Conservation (phyloP, 1,140 invertebrate genomes). For the Atta colombica region DNA sequence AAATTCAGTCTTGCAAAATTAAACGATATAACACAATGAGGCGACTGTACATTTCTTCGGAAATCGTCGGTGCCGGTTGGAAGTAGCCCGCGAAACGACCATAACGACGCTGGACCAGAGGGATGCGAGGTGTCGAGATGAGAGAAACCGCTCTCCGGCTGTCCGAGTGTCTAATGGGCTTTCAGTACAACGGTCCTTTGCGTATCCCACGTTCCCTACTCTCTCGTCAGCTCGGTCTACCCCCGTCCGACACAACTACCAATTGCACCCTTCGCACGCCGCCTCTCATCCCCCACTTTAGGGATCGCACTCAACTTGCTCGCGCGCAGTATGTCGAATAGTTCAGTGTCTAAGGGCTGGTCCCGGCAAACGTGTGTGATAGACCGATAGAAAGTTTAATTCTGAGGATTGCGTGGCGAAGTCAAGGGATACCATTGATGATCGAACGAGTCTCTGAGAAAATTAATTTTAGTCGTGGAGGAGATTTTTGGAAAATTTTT, state of each 20-base stretch:
- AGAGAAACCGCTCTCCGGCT: conserved; percentile 73
- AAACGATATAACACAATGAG: neutral
- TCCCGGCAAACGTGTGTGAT: conserved; percentile 31
- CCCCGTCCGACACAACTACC: conserved; percentile 59
- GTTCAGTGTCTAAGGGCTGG: conserved; percentile 42
- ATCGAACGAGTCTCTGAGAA: neutral
- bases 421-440: neutral
- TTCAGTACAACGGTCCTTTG: conserved; percentile 76
- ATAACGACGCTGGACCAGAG: conserved; percentile 45
- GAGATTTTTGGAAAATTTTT: neutral
- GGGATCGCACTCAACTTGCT: neutral
- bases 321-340: conserved; percentile 54
- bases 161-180: conserved; percentile 83
- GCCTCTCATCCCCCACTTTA: conserved; percentile 56
- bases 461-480: neutral
- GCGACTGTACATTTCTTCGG: conserved; percentile 52
- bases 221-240: conserved; percentile 56
- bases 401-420: neutral
- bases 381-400: conserved; percentile 8
- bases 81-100: conserved; percentile 66
- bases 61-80: neutral
- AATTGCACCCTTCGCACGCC: conserved; percentile 67
- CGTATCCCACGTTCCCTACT: conserved; percentile 66
- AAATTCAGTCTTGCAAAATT: neutral
- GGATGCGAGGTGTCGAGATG: conserved; percentile 35